phyloP scores from a whole-genome alignment of 2,888 invertebrate genomes.

The Pollenia griseotomentosa region DNA sequence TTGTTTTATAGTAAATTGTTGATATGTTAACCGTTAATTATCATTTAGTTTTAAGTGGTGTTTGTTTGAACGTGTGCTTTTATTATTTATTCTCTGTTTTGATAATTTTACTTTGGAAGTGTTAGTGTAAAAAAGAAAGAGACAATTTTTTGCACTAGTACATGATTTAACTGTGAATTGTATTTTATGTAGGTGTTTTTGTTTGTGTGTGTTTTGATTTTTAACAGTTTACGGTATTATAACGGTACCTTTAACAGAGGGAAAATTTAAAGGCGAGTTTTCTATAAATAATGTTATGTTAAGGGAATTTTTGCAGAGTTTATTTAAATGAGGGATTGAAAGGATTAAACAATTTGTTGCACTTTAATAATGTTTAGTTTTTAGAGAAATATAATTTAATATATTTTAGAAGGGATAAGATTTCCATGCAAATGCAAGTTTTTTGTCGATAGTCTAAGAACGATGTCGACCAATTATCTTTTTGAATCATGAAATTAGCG shows the following conservation, averaged over 20 bases:
- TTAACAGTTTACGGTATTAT: constrained; percentile 43
- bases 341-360: neutral
- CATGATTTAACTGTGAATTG: constrained; percentile 51
- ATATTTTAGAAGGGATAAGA: too few species aligned
- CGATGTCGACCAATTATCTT: too few species aligned
- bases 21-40: constrained; percentile 67
- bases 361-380: neutral
- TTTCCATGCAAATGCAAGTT: too few species aligned
- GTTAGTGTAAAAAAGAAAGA: constrained; percentile 13
- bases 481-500: too few species aligned
- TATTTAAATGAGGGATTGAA: neutral
- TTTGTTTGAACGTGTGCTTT: constrained; percentile 32
- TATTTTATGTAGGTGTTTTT: constrained; percentile 44
- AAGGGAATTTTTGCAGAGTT: neutral
- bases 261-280: constrained; percentile 13
- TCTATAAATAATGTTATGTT: neutral
- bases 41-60: constrained; percentile 57
- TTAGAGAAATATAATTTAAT: too few species aligned
- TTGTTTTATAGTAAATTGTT: constrained; percentile 48
- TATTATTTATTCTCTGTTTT: constrained; percentile 68
- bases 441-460: too few species aligned
- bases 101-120: constrained; percentile 53
- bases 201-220: neutral
- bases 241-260: constrained; percentile 50
- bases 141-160: constrained; percentile 6